Percentiles rank a stretch among this genome's conserved stretches.
phyloP scores from a whole-genome alignment of 2,113 vertebrate species.

The Naja naja region DNA sequence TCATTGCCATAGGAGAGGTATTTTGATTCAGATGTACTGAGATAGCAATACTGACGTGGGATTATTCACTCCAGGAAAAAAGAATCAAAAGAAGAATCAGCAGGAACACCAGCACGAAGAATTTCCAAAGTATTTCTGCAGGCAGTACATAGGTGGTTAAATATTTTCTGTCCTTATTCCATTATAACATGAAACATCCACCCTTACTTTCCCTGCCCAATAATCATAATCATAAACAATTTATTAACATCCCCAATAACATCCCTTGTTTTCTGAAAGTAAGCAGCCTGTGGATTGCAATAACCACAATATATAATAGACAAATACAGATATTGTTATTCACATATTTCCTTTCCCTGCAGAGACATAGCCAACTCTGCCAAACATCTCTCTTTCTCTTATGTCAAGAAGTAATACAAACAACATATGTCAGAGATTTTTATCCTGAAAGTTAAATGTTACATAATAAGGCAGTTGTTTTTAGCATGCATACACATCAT shows the following conservation, averaged over 20 bases:
- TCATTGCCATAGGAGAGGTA: slow-evolving; percentile 34
- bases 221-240: slow-evolving; percentile 40
- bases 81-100: slow-evolving; percentile 18
- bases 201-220: slow-evolving; percentile 3
- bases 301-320: slow-evolving; percentile 8
- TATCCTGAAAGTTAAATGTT: slow-evolving; percentile 33
- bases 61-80: slow-evolving; percentile 23
- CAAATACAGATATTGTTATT: slow-evolving; percentile 27
- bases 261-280: slow-evolving; percentile 18
- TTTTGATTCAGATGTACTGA: slow-evolving; percentile 25
- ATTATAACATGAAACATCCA: slow-evolving; percentile 46
- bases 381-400: slow-evolving; percentile 2
- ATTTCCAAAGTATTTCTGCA: slow-evolving; percentile 54
- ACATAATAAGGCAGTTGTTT: slow-evolving; percentile 49
- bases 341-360: slow-evolving; percentile 26
- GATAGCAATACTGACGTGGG: slow-evolving; percentile 42
- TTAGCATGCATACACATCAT: background rate
- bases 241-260: slow-evolving; percentile 55
- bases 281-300: background rate
- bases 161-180: slow-evolving; percentile 45
- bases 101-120: slow-evolving; percentile 46
- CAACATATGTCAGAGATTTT: slow-evolving; percentile 32
- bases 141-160: slow-evolving; percentile 33
- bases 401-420: slow-evolving; percentile 39
- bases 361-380: slow-evolving; percentile 34